Evolutionary conservation across 2,113 vertebrate genomes (phyloP), one percentile per base, ranked within the genome.

Genomic region (Bostrychus sinensis): DNA sequence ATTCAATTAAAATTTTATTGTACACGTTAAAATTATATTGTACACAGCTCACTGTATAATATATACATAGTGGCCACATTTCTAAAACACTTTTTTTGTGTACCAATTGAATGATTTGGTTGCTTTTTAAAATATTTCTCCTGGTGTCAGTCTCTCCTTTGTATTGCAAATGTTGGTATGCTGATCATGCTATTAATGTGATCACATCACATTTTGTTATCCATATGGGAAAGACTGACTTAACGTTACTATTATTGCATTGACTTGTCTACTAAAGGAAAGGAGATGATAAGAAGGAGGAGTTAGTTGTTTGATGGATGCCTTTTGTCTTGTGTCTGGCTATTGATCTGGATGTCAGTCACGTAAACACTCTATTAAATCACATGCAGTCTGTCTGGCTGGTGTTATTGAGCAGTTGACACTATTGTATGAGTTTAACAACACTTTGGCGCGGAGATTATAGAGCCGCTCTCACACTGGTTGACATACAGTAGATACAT

Each of bases 291-390:
- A 46, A 41, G 53, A 34, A 32, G 56, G 56, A 67, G 57, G 66
- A 66, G 69, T 36, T 59, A 62, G 42, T 37, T 61, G 62, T 57
- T 70, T 77, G 62, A 81, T 81, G 71, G 77, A 86, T 79, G 69
- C 56, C 39, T 53, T 60, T 66, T 48, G 70, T 74, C 42, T 17
- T n/a, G 66, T 77, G 78, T 71, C 71, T 75, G 60, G 36, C 56
- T 86, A 86, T 88, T 82, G 86, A 85, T 86, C 70, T 70, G 54
- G 55, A 69, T 84, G 74, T 60, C 77, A 80, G 70, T 82, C 68
- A 55, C 57, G 67, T 66, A 62, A 64, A 64, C 77, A 77, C 79
- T 86, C 62, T 74, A 72, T 83, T 86, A 84, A 84, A 84, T 81
- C 75, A 86, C 78, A 84, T 56, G 42, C 75, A 54, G 57, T 64